Evolutionary conservation across 2,797 vertebrate species (phyloP), one percentile per base, ranked within the genome.

Genomic region (Anableps anableps): DNA sequence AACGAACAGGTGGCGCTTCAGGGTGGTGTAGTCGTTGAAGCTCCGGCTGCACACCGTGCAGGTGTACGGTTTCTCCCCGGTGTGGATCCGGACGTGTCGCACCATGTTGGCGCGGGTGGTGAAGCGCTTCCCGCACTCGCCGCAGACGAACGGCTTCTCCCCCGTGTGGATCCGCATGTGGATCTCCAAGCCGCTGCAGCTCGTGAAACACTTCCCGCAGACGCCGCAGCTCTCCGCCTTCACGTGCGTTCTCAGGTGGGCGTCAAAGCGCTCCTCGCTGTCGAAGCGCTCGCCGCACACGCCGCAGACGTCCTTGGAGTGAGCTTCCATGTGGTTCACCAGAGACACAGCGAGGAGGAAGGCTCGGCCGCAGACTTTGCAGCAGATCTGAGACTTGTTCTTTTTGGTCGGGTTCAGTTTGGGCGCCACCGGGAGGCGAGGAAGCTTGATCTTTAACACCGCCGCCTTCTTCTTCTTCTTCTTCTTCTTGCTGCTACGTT

Each of bases 91-190:
- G 64, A 88, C 79, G 75, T 95, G 93, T 4, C 93, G 89, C 76
- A 83, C 88, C 87, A 95, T 87, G 78, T 94, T 93, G 68, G 93
- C 88, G 13, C 80, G 75, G 0, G 91, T 92, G 78, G 91, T 94
- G 89, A 94, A 94, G 78, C 92, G 91, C 0, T 90, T 91, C 0
- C 89, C 92, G 0, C 88, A 93, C 6, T 92, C 82, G 41, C 43
- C 81, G 86, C 93, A 94, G 11, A 48, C 47, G 1, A 93, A 94
- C 0, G 93, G 93, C 23, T 93, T 92, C 86, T 93, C 91, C 0
- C 92, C 91, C 4, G 93, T 93, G 86, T 95, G 94, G 76, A 93
- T 72, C 73, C 92, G 85, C 75, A 92, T 92, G 88, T 95, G 93
- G 1, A 80, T 92, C 38, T 91, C 85, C 76, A 94, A 53, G 5